Percentiles rank a stretch among this genome's conserved stretches.
phyloP scores from a whole-genome alignment of 2,888 invertebrate species.

The Xestia xanthographa region DNA sequence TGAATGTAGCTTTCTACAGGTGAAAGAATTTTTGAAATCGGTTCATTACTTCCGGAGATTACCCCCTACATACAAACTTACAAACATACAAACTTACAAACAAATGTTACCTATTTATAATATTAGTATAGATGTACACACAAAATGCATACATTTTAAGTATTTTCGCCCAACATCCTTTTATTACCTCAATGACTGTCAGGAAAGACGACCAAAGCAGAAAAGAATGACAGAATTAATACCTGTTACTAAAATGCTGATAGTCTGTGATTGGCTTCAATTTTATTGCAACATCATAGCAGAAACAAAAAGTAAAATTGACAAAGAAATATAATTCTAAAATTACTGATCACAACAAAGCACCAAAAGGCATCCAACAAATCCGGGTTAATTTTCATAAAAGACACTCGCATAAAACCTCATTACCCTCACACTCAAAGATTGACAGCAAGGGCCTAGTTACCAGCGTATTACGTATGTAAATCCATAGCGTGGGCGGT shows the following conservation, averaged over 20 bases:
- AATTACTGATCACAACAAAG: not conserved
- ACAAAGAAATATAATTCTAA: not conserved
- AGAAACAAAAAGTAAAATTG: not conserved
- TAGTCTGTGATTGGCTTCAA: not conserved
- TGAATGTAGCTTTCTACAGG: no score
- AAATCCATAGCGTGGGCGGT: slow-evolving; percentile 77
- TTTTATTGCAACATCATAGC: not conserved
- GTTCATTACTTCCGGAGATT: no score
- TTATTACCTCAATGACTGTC: not conserved
- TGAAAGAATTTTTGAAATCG: no score
- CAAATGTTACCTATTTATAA: no score
- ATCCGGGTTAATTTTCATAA: slow-evolving; percentile 8
- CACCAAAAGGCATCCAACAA: not conserved
- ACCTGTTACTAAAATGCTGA: not conserved
- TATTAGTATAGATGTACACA: no score
- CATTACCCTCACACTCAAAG: slow-evolving; percentile 47
- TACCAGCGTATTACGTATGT: slow-evolving; percentile 70
- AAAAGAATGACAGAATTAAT: not conserved
- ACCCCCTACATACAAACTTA: no score
- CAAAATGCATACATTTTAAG: not conserved
- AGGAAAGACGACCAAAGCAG: not conserved
- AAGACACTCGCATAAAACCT: not conserved
- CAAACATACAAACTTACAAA: no score
- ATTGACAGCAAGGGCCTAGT: slow-evolving; percentile 52
- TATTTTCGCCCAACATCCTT: not conserved